Evolutionary conservation across 1,140 invertebrate species (phyloP), one percentile per base, ranked within the genome.

Genomic region (Phymorhynchus buccinoides): DNA sequence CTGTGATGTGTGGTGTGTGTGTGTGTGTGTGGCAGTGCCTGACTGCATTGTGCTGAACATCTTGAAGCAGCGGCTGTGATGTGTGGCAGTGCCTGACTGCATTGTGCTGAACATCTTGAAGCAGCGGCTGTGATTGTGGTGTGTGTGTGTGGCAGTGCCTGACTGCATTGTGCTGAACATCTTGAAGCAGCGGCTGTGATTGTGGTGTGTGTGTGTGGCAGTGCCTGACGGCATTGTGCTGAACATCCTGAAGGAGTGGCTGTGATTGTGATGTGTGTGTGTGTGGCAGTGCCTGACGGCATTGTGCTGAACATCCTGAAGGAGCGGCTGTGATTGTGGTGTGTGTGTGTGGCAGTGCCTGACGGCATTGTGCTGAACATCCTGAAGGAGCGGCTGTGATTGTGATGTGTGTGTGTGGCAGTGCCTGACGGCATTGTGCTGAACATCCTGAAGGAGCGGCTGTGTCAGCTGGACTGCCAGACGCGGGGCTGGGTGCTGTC

Each of bases 261-360:
- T 94, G 66, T 88, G 93, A 93, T 0, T 94, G 93, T 93, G 92
- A 94, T 12, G 84, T 94, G 42, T 90, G 92, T 88, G 93, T 93
- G 0, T 94, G 90, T 78, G 93, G 93, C 12, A 71, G 87, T 4
- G 91, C 89, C 4, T 62, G 90, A n/a, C 91, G 92, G 73, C 93
- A 94, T 92, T 73, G 88, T 81, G 93, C 91, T 1, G 92, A 93
- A 83, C 88, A 89, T 30, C 88, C 94, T 0, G 87, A 89, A 14
- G 88, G 89, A 68, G 88, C 89, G 27, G 92, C 75, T 68, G 68
- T 84, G 37, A 48, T 48, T 6, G 18, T 48, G 44, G 44, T 18
- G 44, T 48, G 44, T 48, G 44, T 48, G 18, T 27, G 14, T 71
- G 86, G 56, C 86, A 93, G 93, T 93, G 62, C 93, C 93, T 41